These are phyloP conservation scores for Macrotrachela quadricornifera DNA, from an alignment of 1,140 invertebrate species.

Conservation along the genomic window DNA sequence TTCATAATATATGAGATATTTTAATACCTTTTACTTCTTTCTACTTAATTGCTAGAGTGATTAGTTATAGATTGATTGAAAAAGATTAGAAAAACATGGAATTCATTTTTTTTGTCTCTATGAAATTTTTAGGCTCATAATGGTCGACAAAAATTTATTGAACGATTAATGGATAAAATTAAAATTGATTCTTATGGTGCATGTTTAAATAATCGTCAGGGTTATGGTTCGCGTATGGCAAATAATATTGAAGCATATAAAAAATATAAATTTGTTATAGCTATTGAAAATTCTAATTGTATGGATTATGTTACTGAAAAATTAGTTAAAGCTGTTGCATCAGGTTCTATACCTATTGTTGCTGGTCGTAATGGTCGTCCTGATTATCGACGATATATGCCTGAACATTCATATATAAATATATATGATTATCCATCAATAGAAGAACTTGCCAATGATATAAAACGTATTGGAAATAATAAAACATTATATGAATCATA, in stretches of 20 bases:
- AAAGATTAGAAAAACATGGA: too few relatives aligned
- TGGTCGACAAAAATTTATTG: background rate
- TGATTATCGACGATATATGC: background rate
- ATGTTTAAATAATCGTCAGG: constrained; percentile 4
- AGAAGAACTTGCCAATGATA: background rate
- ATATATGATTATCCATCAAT: background rate
- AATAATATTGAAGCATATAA: constrained; percentile 3
- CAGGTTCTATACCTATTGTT: constrained; percentile 1
- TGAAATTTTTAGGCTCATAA: background rate
- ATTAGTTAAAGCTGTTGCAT: constrained; percentile 1
- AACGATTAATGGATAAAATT: constrained; percentile 1
- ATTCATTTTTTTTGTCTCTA: too few relatives aligned
- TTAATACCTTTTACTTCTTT: too few relatives aligned
- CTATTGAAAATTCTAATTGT: constrained; percentile 10
- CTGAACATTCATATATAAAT: background rate
- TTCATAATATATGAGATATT: too few relatives aligned
- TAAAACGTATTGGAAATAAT: background rate
- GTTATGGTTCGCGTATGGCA: constrained; percentile 1
- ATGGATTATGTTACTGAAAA: constrained; percentile 8
- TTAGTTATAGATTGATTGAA: too few relatives aligned
- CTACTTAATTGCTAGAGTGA: too few relatives aligned
- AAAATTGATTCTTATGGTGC: constrained; percentile 1
- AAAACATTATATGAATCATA: background rate
- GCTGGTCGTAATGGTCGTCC: background rate
- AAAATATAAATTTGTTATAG: constrained; percentile 7